Conservation (phyloP, 2,888 invertebrate species). For the Epistrophe eligans region DNA sequence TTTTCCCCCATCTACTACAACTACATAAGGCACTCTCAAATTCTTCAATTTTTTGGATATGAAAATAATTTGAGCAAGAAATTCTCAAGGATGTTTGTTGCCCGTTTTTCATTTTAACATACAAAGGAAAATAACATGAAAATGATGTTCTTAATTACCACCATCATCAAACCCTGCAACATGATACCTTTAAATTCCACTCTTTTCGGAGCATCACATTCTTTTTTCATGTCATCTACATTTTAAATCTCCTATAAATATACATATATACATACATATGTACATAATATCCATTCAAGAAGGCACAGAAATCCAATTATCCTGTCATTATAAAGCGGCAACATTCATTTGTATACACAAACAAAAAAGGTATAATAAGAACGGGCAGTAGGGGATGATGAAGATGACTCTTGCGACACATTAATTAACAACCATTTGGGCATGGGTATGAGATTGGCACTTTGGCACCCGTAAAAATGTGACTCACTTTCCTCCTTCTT, state of each 20-base stretch:
- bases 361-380: not conserved
- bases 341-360: not conserved
- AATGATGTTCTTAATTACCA: not conserved
- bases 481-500: no score
- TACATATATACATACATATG: no score
- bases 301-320: not conserved
- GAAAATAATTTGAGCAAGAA: no score
- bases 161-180: not conserved
- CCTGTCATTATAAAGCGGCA: not conserved
- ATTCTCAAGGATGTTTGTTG: no score
- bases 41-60: no score
- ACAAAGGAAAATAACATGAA: not conserved
- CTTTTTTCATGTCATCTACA: not conserved
- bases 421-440: not conserved
- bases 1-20: no score
- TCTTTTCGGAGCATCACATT: not conserved
- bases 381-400: not conserved
- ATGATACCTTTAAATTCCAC: not conserved
- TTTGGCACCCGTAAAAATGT: no score
- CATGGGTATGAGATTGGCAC: no score
- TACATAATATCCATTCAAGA: not conserved
- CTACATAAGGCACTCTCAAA: no score
- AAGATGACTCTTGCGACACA: not conserved
- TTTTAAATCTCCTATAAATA: not conserved
- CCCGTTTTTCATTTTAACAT: not conserved